phyloP scores from a whole-genome alignment of 2,888 invertebrate genomes.

The Synergus umbraculus region DNA sequence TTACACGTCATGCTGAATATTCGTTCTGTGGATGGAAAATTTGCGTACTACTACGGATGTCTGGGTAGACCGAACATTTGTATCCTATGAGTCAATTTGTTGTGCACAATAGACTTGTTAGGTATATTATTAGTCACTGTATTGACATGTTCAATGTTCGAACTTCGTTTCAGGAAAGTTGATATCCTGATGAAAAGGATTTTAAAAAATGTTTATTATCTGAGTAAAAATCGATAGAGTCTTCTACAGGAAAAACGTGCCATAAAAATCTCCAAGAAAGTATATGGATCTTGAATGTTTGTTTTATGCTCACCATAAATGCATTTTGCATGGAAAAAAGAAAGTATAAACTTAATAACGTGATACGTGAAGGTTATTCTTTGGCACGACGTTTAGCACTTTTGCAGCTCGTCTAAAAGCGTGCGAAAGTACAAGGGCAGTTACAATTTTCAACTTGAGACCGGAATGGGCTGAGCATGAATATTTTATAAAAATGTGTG shows the following conservation, averaged over 20 bases:
- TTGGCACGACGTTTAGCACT: conserved; percentile 28
- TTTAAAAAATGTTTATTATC: too few relatives aligned
- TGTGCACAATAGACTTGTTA: background rate
- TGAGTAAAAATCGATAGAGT: too few relatives aligned
- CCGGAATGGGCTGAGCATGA: conserved; percentile 48
- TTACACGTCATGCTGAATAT: background rate
- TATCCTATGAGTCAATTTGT: background rate
- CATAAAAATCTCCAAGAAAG: background rate
- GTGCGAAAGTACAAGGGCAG: conserved; percentile 31
- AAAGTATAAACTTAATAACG: conserved; percentile 12
- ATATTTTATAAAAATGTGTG: conserved; percentile 64
- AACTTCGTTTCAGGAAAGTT: background rate
- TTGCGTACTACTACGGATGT: background rate
- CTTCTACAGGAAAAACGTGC: too few relatives aligned
- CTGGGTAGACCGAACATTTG: background rate
- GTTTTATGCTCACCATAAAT: conserved; percentile 18
- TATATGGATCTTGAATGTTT: conserved; percentile 4
- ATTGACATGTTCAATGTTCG: background rate
- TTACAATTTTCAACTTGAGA: conserved; percentile 30
- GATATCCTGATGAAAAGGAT: background rate
- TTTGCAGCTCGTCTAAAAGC: conserved; percentile 29
- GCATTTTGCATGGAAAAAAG: conserved; percentile 18
- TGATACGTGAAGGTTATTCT: conserved; percentile 28
- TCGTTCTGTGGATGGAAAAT: background rate
- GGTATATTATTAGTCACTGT: background rate